phyloP scores from a whole-genome alignment of 2,797 vertebrate species.

The Sorex maritimensis region DNA sequence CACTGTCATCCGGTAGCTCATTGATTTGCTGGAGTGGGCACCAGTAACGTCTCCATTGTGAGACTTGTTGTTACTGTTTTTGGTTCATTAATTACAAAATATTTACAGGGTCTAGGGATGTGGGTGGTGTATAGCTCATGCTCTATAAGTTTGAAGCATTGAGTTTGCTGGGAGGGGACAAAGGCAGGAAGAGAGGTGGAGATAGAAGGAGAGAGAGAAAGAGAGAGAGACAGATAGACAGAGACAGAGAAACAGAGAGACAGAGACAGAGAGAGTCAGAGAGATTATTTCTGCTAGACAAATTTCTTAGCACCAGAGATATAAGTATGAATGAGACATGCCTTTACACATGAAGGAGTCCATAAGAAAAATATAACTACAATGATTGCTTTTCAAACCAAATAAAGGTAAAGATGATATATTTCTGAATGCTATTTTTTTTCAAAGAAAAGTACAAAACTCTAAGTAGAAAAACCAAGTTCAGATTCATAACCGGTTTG shows the following conservation, averaged over 20 bases:
- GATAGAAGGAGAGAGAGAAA: not conserved
- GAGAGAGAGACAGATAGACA: not conserved
- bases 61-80: too few relatives aligned
- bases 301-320: constrained; percentile 13
- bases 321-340: not conserved
- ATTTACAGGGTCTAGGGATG: not conserved
- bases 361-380: not conserved
- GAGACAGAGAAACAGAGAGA: too few relatives aligned
- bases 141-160: too few relatives aligned
- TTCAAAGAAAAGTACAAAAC: not conserved
- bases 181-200: too few relatives aligned
- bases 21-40: too few relatives aligned
- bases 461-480: not conserved
- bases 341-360: not conserved
- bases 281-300: not conserved
- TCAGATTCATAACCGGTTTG: not conserved
- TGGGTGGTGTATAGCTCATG: too few relatives aligned
- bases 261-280: too few relatives aligned
- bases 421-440: not conserved
- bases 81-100: constrained; percentile 29
- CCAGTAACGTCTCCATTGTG: too few relatives aligned
- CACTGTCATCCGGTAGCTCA: too few relatives aligned
- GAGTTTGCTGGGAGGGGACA: too few relatives aligned
- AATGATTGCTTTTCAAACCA: constrained; percentile 14
- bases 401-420: constrained; percentile 2